Evolutionary conservation across 2,113 vertebrate species (phyloP), one percentile per base, ranked within the genome.

Genomic region (Porphyrio hochstetteri): DNA sequence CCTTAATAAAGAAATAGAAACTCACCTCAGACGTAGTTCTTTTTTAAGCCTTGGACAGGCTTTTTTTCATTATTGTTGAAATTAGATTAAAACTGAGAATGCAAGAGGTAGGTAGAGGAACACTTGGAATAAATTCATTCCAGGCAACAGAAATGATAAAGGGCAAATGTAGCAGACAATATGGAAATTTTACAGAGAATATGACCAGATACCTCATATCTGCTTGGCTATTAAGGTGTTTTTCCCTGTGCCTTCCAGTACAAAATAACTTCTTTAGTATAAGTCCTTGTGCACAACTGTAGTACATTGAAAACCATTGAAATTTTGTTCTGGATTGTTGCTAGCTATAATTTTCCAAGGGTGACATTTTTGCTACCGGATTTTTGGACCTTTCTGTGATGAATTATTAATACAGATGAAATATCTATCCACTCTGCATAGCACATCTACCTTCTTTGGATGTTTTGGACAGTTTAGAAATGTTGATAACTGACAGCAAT

Each of bases 401-500:
- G 48, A 89, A 69, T 82, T 95, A 92, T 82, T 89, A 72, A 69
- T 65, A 69, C 4, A 79, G n/a, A 92, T 89, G 3, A 89, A 87
- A 85, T 89, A 92, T 89, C 77, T 94, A 18, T 44, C 44, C 36
- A 44, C n/a, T 85, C 5, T 53, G 75, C 23, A 42, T 36, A 94
- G n/a, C 44, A 76, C 70, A 82, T 92, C 65, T 79, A 27, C 95
- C 87, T 91, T 90, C 27, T 79, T n/a, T 95, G 77, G 33, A 53
- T 86, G 46, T 46, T 93, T 94, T 75, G 46, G 60, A 60, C 76
- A 64, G 69, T 79, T 92, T 79, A 87, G 67, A 92, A 89, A 72
- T 89, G 65, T 76, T 86, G 91, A 76, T 90, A 95, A 89, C 42
- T 82, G 23, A 28, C 79, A 91, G 50, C 40, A 84, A 82, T 95